A percentile compares a stretch with the other conserved stretches of the same genome.
Evolutionary conservation across 64 coral and sea anemone genomes (phyloP).

Genomic region (Dendronephthya gigantea): DNA sequence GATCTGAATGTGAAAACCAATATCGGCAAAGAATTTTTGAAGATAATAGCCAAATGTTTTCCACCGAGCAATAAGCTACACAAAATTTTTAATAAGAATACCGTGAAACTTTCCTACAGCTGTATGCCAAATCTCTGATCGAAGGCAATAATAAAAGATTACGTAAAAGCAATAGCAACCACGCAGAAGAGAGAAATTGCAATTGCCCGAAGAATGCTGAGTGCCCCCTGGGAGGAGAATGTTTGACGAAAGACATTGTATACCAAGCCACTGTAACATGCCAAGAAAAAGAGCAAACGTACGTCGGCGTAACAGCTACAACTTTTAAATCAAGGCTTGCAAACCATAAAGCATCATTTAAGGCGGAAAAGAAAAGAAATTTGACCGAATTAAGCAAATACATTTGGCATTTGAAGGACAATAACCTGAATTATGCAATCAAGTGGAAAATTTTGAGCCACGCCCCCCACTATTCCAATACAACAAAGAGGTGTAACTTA

Average conservation of each 20-base stretch:
- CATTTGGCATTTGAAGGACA: background rate
- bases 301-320: conserved; percentile 17
- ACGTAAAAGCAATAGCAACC: background rate
- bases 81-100: background rate
- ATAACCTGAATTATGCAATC: conserved; percentile 7
- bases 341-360: conserved; percentile 17
- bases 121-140: background rate
- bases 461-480: background rate
- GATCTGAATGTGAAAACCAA: background rate
- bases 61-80: background rate
- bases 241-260: background rate
- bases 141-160: background rate
- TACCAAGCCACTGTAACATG: conserved; percentile 21
- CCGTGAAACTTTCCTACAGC: background rate
- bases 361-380: background rate
- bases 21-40: conserved; percentile 14
- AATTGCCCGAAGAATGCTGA: background rate
- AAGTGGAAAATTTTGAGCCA: background rate
- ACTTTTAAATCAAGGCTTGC: conserved; percentile 6
- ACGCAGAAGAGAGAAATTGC: background rate
- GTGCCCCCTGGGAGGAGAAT: background rate
- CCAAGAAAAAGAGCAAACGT: background rate
- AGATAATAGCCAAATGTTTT: conserved; percentile 15
- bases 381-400: no score
- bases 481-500: background rate